Evolutionary conservation across 2,113 vertebrate genomes (phyloP), one percentile per base, ranked within the genome.

Genomic region (Sapayoa aenigma): DNA sequence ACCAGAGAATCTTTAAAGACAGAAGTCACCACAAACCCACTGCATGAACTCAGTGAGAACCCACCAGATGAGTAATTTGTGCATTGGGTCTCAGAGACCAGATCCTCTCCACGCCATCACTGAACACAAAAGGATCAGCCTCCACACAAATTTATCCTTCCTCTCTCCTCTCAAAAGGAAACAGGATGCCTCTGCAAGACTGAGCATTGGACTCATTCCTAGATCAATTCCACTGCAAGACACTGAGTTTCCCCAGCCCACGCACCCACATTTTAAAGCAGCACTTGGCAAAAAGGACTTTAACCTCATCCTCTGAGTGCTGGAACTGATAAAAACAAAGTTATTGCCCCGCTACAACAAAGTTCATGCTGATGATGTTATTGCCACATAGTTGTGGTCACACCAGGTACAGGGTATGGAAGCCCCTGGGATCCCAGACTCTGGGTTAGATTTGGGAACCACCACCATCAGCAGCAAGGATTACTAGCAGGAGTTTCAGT

Each of bases 181-280:
- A 81, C 81, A 93, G 81, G 87, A 94, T 89, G 75, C 81, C 71
- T 90, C 84, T 81, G 89, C 73, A 89, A 84, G 60, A 69, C 91
- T 67, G n/a, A 94, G 89, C 68, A 46, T n/a, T 68, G 95, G 87
- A 69, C 37, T 82, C 90, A 71, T 81, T 96, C 85, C 94, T 90
- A 59, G 68, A 93, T 94, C 94, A 86, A 88, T 90, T 88, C 77
- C 52, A 75, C 65, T 49, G 66, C 66, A 87, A 81, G 74, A 81
- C 37, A 55, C 41, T 1, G 14, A 90, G 58, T 9, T 67, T 89
- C 74, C 37, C 66, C 87, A 58, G 62, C 87, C 89, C 86, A 72
- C 18, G 1, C 82, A 35, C 55, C 56, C 89, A 42, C 41, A 13
- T 78, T 62, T 78, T 22, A 56, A 50, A 88, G 33, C 71, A 67